These are phyloP conservation scores for Parasteatoda lunata DNA, from an alignment of 2,888 invertebrate species.

Conservation along the genomic window DNA sequence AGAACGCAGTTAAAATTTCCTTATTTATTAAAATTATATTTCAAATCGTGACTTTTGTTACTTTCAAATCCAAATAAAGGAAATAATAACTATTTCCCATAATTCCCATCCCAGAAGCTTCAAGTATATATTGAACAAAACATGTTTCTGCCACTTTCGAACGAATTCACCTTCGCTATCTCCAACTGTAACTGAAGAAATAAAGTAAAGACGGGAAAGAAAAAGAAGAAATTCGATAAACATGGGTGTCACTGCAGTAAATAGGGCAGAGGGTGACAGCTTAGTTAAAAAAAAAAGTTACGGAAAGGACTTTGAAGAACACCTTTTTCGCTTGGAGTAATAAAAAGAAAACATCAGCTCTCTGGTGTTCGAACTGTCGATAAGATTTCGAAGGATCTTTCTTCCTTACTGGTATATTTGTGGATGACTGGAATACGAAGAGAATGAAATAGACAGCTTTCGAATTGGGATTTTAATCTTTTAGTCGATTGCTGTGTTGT, in stretches of 20 bases:
- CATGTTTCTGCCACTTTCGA: too few species aligned
- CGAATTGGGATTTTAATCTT: constrained; percentile 52
- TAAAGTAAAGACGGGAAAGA: background rate
- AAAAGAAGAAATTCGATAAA: constrained; percentile 21
- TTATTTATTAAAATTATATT: too few species aligned
- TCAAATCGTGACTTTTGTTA: too few species aligned
- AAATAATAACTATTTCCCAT: too few species aligned
- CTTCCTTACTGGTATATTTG: constrained; percentile 11
- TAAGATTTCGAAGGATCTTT: constrained; percentile 23
- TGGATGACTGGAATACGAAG: constrained; percentile 21
- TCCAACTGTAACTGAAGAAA: constrained; percentile 13
- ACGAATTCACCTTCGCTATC: background rate
- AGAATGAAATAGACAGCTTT: constrained; percentile 19
- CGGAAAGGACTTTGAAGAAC: constrained; percentile 24
- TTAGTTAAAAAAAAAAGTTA: background rate
- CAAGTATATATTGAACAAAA: too few species aligned
- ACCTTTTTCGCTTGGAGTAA: constrained; percentile 13
- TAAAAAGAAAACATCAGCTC: constrained; percentile 11
- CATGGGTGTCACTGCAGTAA: background rate
- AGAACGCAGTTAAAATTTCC: too few species aligned
- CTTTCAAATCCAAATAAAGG: too few species aligned
- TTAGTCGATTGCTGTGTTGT: constrained; percentile 9
- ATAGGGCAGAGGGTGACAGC: constrained; percentile 7
- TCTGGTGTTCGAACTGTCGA: constrained; percentile 33
- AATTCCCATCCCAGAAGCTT: too few species aligned